A percentile compares a stretch with the other conserved stretches of the same genome.
Conservation (phyloP, 2,888 invertebrate species). For the Pristionchus japonicus region DNA sequence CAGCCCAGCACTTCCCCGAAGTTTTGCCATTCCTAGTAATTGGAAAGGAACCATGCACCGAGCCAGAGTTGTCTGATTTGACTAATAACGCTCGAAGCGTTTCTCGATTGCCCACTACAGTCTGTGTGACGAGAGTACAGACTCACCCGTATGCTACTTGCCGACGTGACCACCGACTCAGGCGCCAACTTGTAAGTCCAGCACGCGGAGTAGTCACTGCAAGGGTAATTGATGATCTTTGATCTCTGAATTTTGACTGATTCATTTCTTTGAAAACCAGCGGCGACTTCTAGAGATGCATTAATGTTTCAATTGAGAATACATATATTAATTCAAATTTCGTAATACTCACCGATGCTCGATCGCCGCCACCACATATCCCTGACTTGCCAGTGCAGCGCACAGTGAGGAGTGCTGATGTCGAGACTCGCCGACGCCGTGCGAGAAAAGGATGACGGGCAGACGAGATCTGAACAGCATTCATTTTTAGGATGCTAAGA, state of each 20-base stretch:
- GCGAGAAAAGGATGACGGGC: constrained; percentile 26
- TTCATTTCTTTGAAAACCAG: no score
- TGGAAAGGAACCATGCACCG: no score
- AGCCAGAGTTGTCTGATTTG: no score
- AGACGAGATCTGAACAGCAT: constrained; percentile 33
- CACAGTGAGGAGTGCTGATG: constrained; percentile 79
- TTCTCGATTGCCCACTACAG: no score
- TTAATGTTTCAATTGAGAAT: no score
- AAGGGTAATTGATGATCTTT: not conserved
- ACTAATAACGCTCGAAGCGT: no score
- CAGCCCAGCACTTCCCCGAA: no score
- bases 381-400: constrained; percentile 82
- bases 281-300: no score
- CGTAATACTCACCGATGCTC: constrained; percentile 79
- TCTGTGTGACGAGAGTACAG: no score
- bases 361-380: constrained; percentile 81
- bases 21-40: no score
- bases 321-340: not conserved
- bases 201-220: constrained; percentile 68
- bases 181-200: constrained; percentile 65
- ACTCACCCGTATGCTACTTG: constrained; percentile 15
- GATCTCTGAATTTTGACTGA: not conserved
- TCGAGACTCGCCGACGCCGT: constrained; percentile 12
- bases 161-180: constrained; percentile 46
- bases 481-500: no score